phyloP scores from a whole-genome alignment of 2,888 invertebrate species.

The Pilophorus perplexus region DNA sequence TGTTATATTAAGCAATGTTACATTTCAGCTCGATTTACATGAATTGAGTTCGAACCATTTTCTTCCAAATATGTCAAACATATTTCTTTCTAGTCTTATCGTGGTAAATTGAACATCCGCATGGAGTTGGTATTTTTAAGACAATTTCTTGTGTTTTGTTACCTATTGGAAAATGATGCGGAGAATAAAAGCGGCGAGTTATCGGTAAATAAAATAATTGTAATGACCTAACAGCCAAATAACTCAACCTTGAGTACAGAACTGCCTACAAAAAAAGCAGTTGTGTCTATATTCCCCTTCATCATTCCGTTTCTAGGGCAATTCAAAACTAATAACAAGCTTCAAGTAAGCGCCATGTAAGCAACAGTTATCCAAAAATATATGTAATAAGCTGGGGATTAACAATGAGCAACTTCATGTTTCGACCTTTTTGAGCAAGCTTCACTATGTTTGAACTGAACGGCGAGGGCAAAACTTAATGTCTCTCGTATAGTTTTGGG shows the following conservation, averaged over 20 bases:
- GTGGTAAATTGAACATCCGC: slow-evolving; percentile 1
- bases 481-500: no score
- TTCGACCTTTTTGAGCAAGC: slow-evolving; percentile 29
- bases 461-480: no score
- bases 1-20: slow-evolving; percentile 38
- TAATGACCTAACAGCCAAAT: no score
- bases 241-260: no score
- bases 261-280: slow-evolving; percentile 8
- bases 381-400: slow-evolving; percentile 25
- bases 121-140: background rate
- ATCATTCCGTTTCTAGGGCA: no score
- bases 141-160: background rate
- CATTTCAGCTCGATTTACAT: slow-evolving; percentile 31
- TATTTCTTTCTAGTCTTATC: slow-evolving; percentile 2
- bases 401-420: slow-evolving; percentile 26
- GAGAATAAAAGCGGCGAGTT: no score
- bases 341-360: slow-evolving; percentile 3
- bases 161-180: no score
- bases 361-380: slow-evolving; percentile 15
- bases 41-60: slow-evolving; percentile 4
- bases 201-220: no score
- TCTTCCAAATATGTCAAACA: background rate
- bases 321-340: slow-evolving; percentile 10
- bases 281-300: background rate
- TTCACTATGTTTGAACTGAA: slow-evolving; percentile 12